These are phyloP conservation scores for Priocnemis perturbator DNA, from an alignment of 2,888 invertebrate species.

Conservation along the genomic window DNA sequence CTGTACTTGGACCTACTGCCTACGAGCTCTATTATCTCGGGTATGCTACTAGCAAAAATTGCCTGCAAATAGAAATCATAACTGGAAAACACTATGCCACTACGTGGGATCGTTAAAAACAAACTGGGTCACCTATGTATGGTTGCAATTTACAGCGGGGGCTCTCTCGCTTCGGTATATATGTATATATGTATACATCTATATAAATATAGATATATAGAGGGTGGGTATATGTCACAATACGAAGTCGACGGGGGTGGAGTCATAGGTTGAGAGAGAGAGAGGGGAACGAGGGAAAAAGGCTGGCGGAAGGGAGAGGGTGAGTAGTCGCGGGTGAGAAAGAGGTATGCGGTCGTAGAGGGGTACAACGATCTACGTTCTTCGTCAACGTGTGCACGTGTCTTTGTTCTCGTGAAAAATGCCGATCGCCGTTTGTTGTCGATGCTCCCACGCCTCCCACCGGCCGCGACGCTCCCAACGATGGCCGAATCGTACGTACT, in stretches of 20 bases:
- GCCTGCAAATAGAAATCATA: conserved; percentile 89
- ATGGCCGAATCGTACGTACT: too few relatives aligned
- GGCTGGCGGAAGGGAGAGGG: conserved; percentile 4
- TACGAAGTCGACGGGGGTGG: conserved; percentile 8
- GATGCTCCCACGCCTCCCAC: too few relatives aligned
- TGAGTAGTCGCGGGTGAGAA: conserved; percentile 11
- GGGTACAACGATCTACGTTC: conserved; percentile 37
- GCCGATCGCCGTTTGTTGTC: conserved; percentile 11
- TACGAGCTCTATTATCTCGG: conserved; percentile 99
- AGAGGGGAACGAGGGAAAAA: background rate
- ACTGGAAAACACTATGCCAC: conserved; percentile 61
- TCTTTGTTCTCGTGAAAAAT: conserved; percentile 32
- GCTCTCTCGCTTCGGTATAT: conserved; percentile 33
- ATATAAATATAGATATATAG: conserved; percentile 13
- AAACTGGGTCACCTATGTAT: conserved; percentile 57
- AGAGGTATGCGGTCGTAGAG: conserved; percentile 23
- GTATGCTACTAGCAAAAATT: conserved; percentile 99
- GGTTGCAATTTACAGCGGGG: conserved; percentile 56
- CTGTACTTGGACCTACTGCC: conserved; percentile 99
- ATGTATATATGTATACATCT: background rate
- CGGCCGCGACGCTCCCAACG: background rate
- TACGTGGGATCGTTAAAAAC: conserved; percentile 47
- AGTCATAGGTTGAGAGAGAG: background rate
- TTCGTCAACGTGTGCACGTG: conserved; percentile 25
- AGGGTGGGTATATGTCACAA: conserved; percentile 18